Conservation (phyloP, 2,888 invertebrate species). For the Drepanosiphum platanoidis region DNA sequence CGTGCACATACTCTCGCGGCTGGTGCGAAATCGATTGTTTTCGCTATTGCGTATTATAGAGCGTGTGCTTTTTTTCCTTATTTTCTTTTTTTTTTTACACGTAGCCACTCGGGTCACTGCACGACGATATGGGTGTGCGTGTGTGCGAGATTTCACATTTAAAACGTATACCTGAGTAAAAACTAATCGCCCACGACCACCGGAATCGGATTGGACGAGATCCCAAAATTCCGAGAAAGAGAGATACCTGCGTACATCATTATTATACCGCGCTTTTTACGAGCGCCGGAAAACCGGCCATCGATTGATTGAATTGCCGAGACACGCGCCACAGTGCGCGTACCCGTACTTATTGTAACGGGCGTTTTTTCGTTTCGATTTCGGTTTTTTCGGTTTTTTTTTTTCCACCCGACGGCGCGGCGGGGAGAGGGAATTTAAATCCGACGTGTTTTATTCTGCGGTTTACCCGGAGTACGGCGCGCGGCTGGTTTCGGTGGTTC, state of each 20-base stretch:
- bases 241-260: neutral
- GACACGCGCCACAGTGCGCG: neutral
- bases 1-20: neutral
- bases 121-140: neutral
- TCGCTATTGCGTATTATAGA: constrained; percentile 1
- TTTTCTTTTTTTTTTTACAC: neutral
- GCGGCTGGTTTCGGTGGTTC: neutral
- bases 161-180: constrained; percentile 8
- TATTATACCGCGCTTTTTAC: neutral
- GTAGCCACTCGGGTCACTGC: neutral
- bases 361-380: too few relatives aligned
- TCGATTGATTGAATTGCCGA: neutral
- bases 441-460: neutral
- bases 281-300: neutral
- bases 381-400: too few relatives aligned
- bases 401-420: neutral
- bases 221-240: constrained; percentile 6
- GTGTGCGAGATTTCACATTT: constrained; percentile 1
- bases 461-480: neutral
- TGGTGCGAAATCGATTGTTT: constrained; percentile 19
- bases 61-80: neutral
- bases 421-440: neutral
- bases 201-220: constrained; percentile 11
- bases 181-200: constrained; percentile 18
- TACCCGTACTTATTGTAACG: neutral